These are phyloP conservation scores for Channa striata DNA, from an alignment of 2,797 vertebrate species.

Conservation along the genomic window DNA sequence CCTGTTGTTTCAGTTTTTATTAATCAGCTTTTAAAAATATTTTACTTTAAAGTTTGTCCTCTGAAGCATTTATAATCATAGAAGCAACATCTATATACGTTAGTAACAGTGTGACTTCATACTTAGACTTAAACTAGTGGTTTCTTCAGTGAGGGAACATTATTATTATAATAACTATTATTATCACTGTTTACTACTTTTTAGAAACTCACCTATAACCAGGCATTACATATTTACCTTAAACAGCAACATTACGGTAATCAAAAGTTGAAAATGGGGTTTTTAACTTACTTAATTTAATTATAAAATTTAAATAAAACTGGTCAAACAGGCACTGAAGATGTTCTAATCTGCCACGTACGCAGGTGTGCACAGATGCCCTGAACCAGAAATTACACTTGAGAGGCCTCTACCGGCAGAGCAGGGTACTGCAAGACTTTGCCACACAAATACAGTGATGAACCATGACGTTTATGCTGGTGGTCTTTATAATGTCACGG, in stretches of 20 bases:
- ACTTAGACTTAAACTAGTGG: neutral
- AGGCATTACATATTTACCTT: too few species aligned
- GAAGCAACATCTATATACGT: neutral
- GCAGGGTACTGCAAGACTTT: conserved; percentile 13
- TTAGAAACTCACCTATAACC: too few species aligned
- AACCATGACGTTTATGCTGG: too few species aligned
- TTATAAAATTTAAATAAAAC: too few species aligned
- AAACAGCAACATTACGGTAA: too few species aligned
- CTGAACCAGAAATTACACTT: neutral
- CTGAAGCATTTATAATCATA: neutral
- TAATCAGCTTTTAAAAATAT: conserved; percentile 6
- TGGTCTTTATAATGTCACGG: too few species aligned
- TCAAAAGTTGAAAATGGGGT: neutral
- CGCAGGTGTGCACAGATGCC: neutral
- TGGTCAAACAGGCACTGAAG: neutral
- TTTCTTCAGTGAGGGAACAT: neutral
- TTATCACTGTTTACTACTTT: too few species aligned
- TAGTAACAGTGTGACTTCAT: neutral
- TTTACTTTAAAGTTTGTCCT: neutral
- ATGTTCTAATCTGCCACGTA: neutral
- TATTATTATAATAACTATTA: too few species aligned
- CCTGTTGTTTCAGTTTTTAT: conserved; percentile 1
- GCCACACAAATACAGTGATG: too few species aligned
- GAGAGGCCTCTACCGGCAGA: conserved; percentile 50
- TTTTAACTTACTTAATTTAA: too few species aligned